These are phyloP conservation scores for Wiebesia pumilae DNA, from an alignment of 1,140 invertebrate species.

Conservation along the genomic window DNA sequence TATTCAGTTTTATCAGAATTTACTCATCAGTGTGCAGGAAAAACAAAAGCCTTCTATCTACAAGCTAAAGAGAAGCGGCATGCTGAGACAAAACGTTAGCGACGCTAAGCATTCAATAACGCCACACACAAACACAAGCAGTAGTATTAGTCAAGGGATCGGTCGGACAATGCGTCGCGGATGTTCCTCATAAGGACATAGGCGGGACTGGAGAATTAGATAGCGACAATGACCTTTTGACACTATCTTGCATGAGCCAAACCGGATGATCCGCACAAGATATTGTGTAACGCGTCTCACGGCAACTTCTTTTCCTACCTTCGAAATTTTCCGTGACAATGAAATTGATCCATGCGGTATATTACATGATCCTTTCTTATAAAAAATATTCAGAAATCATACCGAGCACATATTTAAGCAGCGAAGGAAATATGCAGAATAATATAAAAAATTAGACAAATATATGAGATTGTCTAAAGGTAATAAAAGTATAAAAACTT, in stretches of 20 bases:
- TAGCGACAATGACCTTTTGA: neutral
- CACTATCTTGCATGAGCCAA: neutral
- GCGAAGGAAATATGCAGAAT: too few species aligned
- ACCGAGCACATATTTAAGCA: too few species aligned
- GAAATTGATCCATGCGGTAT: slow-evolving; percentile 5
- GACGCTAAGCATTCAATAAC: neutral
- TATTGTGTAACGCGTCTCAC: neutral
- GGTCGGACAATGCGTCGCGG: slow-evolving; percentile 6
- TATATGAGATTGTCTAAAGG: too few species aligned
- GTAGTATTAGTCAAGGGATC: slow-evolving; percentile 5
- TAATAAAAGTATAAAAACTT: too few species aligned
- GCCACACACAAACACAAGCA: neutral
- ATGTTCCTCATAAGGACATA: neutral
- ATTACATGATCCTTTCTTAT: neutral
- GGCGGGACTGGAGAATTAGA: neutral
- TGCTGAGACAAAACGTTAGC: neutral
- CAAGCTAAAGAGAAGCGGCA: neutral
- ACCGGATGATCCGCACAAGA: neutral
- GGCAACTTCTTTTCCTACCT: neutral
- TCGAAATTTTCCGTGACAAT: neutral
- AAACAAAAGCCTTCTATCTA: neutral
- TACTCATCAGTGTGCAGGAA: slow-evolving; percentile 2
- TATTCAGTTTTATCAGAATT: slow-evolving; percentile 7
- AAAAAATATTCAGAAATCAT: neutral
- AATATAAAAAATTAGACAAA: too few species aligned